Percentiles rank a stretch among this genome's conserved stretches.
These are phyloP conservation scores for Drosophila nigrodunni DNA, from an alignment of 1,140 invertebrate genomes.

Conservation along the genomic window DNA sequence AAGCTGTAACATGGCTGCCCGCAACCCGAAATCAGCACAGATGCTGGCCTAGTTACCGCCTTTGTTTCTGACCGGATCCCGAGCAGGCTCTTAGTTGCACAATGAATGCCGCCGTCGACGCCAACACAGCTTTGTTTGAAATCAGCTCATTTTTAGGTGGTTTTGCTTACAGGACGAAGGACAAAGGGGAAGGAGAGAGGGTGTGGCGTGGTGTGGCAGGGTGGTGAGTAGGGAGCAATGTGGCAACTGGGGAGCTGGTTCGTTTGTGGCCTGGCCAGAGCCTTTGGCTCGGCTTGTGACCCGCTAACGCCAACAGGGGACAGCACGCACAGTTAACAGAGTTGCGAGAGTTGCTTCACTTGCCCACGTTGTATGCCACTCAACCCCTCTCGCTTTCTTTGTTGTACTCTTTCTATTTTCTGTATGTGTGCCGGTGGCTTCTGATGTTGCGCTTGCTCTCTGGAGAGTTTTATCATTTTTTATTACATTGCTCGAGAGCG, in stretches of 20 bases:
- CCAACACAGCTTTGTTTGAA: conserved; percentile 68
- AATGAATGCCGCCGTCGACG: conserved; percentile 65
- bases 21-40: conserved; percentile 56
- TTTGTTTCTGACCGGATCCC: conserved; percentile 72
- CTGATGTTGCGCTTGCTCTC: conserved; percentile 44
- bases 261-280: conserved; percentile 60
- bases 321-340: conserved; percentile 64
- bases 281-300: conserved; percentile 50
- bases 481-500: conserved; percentile 82
- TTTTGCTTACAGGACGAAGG: conserved; percentile 20
- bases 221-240: conserved; percentile 22
- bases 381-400: not conserved
- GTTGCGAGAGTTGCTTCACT: conserved; percentile 20
- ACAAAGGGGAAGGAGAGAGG: not conserved
- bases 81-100: conserved; percentile 45
- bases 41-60: conserved; percentile 75
- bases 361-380: not conserved
- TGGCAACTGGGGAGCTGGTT: conserved; percentile 63
- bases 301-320: conserved; percentile 57
- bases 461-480: conserved; percentile 82
- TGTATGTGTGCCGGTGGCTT: conserved; percentile 5
- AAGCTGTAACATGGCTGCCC: no score
- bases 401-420: conserved; percentile 7
- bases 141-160: conserved; percentile 76
- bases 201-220: conserved; percentile 12